Evolutionary conservation across 1,140 invertebrate genomes (phyloP).

Genomic region (Pissodes strobi): DNA sequence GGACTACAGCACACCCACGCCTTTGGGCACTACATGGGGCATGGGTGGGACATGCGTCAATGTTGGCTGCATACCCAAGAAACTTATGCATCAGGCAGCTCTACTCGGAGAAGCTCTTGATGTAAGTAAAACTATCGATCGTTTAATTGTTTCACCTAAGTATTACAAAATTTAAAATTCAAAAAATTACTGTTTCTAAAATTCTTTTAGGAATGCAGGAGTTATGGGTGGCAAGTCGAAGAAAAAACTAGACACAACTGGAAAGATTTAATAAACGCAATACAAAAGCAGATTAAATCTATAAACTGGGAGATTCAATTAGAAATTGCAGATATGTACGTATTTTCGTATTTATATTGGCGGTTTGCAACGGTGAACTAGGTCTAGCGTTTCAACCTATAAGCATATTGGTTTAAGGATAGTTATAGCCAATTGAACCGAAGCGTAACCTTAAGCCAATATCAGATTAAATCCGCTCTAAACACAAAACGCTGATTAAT

Average conservation of each 20-base stretch:
- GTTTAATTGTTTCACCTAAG: conserved; percentile 81
- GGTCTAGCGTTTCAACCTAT: too few relatives aligned
- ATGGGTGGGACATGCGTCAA: too few relatives aligned
- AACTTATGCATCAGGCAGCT: too few relatives aligned
- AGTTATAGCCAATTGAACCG: too few relatives aligned
- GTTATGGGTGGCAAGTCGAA: conserved; percentile 81
- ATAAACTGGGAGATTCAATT: conserved; percentile 91
- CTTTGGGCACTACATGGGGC: conserved; percentile 85
- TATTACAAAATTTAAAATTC: conserved; percentile 56
- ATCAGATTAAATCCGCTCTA: too few relatives aligned
- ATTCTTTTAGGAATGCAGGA: conserved; percentile 67
- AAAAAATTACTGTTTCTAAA: not conserved
- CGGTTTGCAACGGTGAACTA: too few relatives aligned
- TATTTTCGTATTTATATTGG: too few relatives aligned
- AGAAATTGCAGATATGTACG: conserved; percentile 81
- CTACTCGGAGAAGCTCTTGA: conserved; percentile 98
- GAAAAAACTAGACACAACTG: conserved; percentile 72
- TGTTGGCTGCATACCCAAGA: too few relatives aligned
- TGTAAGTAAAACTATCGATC: conserved; percentile 88
- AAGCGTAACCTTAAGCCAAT: too few relatives aligned
- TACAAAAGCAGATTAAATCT: conserved; percentile 89
- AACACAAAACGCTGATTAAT: too few relatives aligned
- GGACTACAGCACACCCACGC: conserved; percentile 89
- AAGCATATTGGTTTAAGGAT: too few relatives aligned
- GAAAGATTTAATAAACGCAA: conserved; percentile 68